These are phyloP conservation scores for Styela clava DNA, from an alignment of 23 tunicate genomes.

Conservation along the genomic window DNA sequence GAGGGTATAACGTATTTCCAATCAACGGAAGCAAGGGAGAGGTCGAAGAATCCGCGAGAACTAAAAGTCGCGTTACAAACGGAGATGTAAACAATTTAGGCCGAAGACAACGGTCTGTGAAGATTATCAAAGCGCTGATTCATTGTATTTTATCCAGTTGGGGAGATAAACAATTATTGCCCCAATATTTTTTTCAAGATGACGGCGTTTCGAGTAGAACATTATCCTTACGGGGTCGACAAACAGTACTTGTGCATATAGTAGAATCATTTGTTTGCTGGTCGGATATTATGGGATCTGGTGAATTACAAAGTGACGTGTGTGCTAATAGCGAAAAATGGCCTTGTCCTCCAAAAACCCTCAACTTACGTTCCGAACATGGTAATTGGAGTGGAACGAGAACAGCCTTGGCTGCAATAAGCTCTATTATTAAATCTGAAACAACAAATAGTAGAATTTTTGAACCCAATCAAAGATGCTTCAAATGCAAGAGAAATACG, in stretches of 20 bases:
- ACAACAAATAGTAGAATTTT: no score
- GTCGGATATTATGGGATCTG: not conserved
- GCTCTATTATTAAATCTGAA: constrained; percentile 13
- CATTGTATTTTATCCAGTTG: constrained; percentile 38
- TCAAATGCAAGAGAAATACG: not conserved
- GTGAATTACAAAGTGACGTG: not conserved
- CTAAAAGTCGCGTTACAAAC: not conserved
- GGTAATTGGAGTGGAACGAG: constrained; percentile 34
- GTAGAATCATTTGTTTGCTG: not conserved
- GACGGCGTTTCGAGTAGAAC: not conserved
- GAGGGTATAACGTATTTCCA: not conserved
- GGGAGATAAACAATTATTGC: constrained; percentile 11
- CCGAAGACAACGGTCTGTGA: constrained; percentile 18
- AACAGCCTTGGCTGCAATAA: constrained; percentile 30
- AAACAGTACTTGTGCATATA: not conserved
- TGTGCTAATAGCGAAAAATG: not conserved
- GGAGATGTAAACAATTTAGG: not conserved
- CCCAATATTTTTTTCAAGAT: not conserved
- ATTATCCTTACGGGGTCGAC: constrained; percentile 4
- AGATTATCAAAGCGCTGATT: constrained; percentile 4
- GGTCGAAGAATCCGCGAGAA: not conserved
- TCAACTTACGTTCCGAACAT: constrained; percentile 24
- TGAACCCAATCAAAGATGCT: not conserved
- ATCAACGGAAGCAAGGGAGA: not conserved
- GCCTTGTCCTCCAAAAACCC: not conserved